Base-by-base conservation (phyloP, 2,888 invertebrate genomes). In the Choristoneura rosaceana region DNA sequence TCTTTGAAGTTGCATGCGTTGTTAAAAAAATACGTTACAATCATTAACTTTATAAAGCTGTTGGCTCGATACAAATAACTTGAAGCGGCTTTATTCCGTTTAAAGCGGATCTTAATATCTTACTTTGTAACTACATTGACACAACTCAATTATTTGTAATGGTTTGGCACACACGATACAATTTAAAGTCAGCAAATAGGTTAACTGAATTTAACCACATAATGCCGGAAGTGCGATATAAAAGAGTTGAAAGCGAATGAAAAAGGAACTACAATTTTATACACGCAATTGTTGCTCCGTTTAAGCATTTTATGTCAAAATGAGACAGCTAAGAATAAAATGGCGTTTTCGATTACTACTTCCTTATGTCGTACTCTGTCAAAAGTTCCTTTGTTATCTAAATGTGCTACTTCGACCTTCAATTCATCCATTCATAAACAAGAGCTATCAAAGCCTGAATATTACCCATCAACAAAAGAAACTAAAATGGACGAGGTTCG, bases 11-110 rank as follows among this genome's bases (percentile, higher is more conserved):
- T 61, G 58, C 58, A 63, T 62, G 62, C 62, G 41, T 63, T 67
- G 67, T 71, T 71, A 68, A 71, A 65, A 34, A 71, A 62, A 65
- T 55, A 62, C 61, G 47, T 41, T 66, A 61, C 66, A 66, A 55
- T 66, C 52, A 43, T 25, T 38, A 60, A 43, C 43, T 61, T 25
- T 55, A 71, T 71, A 71, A 71, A 71, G 61, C 9, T 55, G 52
- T 61, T 45, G 8, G n/a, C n/a, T 4, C 12, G 17, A 62, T 45
- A n/a, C 45, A 45, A 47, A 62, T 62, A 25, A 55, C 25, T 55
- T 55, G 12, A 55, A 25, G 15, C 47, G 1, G 55, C 25, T 55
- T 55, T 12, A 55, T 17, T 25, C 55, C 9, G 25, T 55, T 55
- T 17, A 55, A 12, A 12, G 12, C 25, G 55, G 50, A 25, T 12